phyloP scores from a whole-genome alignment of 30 jellyfish, hydroid and myxozoan genomes.

The Phacellophora camtschatica region DNA sequence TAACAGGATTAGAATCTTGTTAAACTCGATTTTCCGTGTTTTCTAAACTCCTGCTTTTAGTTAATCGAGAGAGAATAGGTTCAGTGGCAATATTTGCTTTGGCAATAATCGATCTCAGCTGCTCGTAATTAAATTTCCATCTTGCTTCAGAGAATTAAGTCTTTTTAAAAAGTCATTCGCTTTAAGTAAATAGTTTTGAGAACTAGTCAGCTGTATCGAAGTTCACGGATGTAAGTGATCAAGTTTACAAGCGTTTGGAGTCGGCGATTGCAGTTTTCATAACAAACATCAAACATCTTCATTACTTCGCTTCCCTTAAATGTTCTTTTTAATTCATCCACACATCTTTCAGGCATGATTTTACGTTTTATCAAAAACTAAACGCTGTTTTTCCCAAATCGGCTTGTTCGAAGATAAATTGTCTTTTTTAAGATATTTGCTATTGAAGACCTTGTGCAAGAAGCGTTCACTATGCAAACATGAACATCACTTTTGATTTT shows the following conservation, averaged over 20 bases:
- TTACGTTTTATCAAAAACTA: constrained; percentile 53
- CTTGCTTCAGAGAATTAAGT: constrained; percentile 4
- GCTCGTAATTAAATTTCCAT: constrained; percentile 41
- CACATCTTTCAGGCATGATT: constrained; percentile 25
- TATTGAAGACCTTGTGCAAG: no score
- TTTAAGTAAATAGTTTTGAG: constrained; percentile 58
- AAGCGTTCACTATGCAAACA: no score
- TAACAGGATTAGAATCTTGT: no score
- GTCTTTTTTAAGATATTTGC: no score
- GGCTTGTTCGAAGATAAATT: no score
- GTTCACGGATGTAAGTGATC: constrained; percentile 61
- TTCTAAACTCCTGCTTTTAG: constrained; percentile 12
- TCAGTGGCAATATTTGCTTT: constrained; percentile 33
- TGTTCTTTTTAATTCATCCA: constrained; percentile 55
- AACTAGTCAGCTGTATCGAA: constrained; percentile 69
- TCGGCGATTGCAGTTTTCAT: constrained; percentile 52
- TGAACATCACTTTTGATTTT: no score
- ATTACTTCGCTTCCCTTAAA: constrained; percentile 18
- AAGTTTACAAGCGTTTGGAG: constrained; percentile 59
- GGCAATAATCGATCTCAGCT: constrained; percentile 64
- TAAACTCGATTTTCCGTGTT: neutral
- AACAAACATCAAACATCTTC: constrained; percentile 27
- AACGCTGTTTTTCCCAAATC: no score
- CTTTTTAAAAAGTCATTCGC: constrained; percentile 32
- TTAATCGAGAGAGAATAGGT: constrained; percentile 29